Base-by-base conservation (phyloP, 2,113 vertebrate genomes). In the Loxodonta africana region DNA sequence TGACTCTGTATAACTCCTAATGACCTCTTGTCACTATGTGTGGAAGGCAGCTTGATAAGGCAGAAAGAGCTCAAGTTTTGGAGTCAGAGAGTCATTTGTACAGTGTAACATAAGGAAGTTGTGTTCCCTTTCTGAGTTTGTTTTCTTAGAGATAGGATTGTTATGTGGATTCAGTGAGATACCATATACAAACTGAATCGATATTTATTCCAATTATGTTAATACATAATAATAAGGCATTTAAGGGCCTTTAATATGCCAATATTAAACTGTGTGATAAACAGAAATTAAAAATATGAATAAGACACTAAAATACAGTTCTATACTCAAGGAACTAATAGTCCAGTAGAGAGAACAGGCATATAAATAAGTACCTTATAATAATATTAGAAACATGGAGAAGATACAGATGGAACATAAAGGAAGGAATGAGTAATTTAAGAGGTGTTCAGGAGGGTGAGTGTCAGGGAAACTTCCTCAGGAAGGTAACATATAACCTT, bases 401-500 rank as follows among this genome's bases (percentile, higher is more conserved):
- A 88, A 91, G 37, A 83, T 26, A 8, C 8, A 71, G 10, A 67
- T 67, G 15, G 51, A 67, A 73, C 41, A 73, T 3, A 74, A 41
- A 28, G 37, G 14, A 44, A 20, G 5, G 10, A 30, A 30, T 57
- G 12, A 89, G 71, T 46, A 86, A n/a, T 86, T 94, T 51, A 41
- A 46, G 76, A 46, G 5, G 0, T 82, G 2, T 33, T 0, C 8
- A 86, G 25, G 7, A 96, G 57, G 37, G 7, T 73, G 15, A 6
- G 6, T 65, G 2, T 41, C 41, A 80, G 48, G 25, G 57, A 89
- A 84, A 37, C 11, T 92, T 95, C 9, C 33, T 48, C 1, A 41
- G 85, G 76, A 76, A 90, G 74, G 88, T 83, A 25, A 85, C 28
- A 90, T 76, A 14, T 60, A 81, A n/a, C 23, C 41, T 90, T 83